Base-by-base conservation (phyloP, 1,140 invertebrate species). In the Mamestra configurata region DNA sequence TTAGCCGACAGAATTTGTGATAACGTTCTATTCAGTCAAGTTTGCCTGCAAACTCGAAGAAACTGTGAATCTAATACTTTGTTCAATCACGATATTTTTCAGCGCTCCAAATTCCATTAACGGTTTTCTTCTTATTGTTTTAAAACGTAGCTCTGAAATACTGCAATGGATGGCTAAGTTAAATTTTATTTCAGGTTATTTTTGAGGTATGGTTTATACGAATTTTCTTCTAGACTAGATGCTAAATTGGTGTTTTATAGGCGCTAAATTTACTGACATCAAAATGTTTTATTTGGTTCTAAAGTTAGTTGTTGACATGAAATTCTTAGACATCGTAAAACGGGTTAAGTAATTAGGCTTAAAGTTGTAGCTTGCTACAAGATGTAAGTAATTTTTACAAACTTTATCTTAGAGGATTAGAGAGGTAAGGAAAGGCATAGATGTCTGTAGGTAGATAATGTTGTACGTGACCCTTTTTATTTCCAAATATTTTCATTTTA, bases 21-120 rank as follows among this genome's bases (percentile, higher is more conserved):
- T 86, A 84, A 84, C 73, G 81, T 84, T 79, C 80, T 82, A 84
- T 86, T 83, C 83, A 89, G 83, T 86, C 82, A 85, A 85, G 83
- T 87, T 79, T 76, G 78, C 49, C 77, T 80, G 80, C 77, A 84
- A 89, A 80, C 83, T 82, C 79, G 71, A 85, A 87, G 82, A 80
- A 82, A 84, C 79, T 57, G 71, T 37, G 49, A 55, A 68, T 68
- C 64, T 68, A 68, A 68, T 68, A 68, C 40, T 24, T 43, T 24
- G 43, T 27, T 49, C 64, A 49, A 68, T 49, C 64, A 68, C 64
- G 64, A 68, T 68, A 46, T 43, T 68, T 68, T 68, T 68, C 43
- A 43, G 27, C 40, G 20, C 64, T 6, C 22, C 31, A 49, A 46
- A 68, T 46, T 49, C 40, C 40, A 68, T 68, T 68, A 49, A 46